Percentiles rank a stretch among this genome's conserved stretches.
Conservation (phyloP, 2,888 invertebrate genomes). For the Lasioglossum malachurum region DNA sequence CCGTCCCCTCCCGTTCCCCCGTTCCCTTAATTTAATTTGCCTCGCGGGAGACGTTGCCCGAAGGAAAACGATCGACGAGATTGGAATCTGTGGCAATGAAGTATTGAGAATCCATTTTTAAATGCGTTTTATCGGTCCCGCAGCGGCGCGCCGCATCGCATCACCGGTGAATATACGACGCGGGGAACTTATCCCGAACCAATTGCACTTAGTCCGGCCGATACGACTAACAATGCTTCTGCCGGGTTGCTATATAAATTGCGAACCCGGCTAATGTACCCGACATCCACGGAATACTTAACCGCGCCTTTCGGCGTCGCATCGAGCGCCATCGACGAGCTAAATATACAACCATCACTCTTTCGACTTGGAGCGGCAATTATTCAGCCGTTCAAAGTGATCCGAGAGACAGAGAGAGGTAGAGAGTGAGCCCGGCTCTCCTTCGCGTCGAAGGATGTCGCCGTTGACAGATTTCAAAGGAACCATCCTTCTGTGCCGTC, state of each 20-base stretch:
- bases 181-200: conserved; percentile 32
- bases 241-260: conserved; percentile 16
- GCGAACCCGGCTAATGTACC: conserved; percentile 23
- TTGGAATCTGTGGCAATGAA: conserved; percentile 59
- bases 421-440: neutral
- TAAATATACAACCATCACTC: conserved; percentile 12
- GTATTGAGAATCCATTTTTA: conserved; percentile 59
- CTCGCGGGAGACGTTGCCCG: conserved; percentile 64
- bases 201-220: conserved; percentile 28
- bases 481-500: neutral
- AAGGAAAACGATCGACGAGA: conserved; percentile 66
- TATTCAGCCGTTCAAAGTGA: conserved; percentile 25
- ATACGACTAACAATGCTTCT: conserved; percentile 35
- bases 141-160: neutral
- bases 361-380: conserved; percentile 12
- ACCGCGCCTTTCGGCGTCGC: neutral
- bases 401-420: neutral
- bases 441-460: conserved; percentile 4
- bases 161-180: conserved; percentile 18
- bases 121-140: conserved; percentile 57
- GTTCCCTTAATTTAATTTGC: conserved; percentile 71
- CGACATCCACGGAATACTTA: conserved; percentile 37
- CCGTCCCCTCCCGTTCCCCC: conserved; percentile 18
- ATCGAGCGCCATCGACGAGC: neutral
- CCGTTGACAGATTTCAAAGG: conserved; percentile 3